Percentiles rank a stretch among this genome's conserved stretches.
phyloP scores from a whole-genome alignment of 2,888 invertebrate genomes.

The Diarsia dahlii region DNA sequence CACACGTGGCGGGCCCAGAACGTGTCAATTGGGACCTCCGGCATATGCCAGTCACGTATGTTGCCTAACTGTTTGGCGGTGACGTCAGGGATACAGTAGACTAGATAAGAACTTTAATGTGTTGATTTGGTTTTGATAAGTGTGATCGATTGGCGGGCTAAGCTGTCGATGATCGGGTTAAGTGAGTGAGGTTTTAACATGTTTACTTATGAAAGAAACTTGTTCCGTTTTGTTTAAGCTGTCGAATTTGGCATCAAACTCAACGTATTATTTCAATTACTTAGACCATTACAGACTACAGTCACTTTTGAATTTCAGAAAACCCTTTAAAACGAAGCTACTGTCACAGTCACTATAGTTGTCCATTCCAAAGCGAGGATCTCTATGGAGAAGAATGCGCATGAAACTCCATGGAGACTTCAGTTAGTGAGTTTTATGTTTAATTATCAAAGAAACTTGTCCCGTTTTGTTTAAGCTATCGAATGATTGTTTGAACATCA shows the following conservation, averaged over 20 bases:
- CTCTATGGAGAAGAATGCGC: too few species aligned
- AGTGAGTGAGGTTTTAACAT: background rate
- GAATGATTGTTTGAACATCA: background rate
- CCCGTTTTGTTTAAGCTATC: background rate
- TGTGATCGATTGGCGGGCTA: slow-evolving; percentile 44
- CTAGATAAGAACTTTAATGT: slow-evolving; percentile 69
- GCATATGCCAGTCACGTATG: slow-evolving; percentile 85
- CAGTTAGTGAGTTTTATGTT: background rate
- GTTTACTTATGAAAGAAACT: background rate
- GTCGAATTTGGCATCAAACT: background rate
- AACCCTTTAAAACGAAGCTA: too few species aligned
- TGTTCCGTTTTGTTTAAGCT: background rate
- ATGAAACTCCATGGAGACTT: too few species aligned
- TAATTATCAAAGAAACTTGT: background rate
- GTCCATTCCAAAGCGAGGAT: too few species aligned
- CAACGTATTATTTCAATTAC: too few species aligned
- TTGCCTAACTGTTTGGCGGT: slow-evolving; percentile 84
- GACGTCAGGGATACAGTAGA: slow-evolving; percentile 73
- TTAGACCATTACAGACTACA: too few species aligned
- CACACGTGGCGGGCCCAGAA: slow-evolving; percentile 79
- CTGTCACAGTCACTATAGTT: too few species aligned
- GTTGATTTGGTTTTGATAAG: slow-evolving; percentile 47
- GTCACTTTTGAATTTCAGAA: too few species aligned
- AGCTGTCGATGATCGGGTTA: slow-evolving; percentile 1
- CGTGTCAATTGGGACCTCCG: slow-evolving; percentile 82